These are phyloP conservation scores for Myotis myotis DNA, from an alignment of 2,797 vertebrate species.

Conservation along the genomic window DNA sequence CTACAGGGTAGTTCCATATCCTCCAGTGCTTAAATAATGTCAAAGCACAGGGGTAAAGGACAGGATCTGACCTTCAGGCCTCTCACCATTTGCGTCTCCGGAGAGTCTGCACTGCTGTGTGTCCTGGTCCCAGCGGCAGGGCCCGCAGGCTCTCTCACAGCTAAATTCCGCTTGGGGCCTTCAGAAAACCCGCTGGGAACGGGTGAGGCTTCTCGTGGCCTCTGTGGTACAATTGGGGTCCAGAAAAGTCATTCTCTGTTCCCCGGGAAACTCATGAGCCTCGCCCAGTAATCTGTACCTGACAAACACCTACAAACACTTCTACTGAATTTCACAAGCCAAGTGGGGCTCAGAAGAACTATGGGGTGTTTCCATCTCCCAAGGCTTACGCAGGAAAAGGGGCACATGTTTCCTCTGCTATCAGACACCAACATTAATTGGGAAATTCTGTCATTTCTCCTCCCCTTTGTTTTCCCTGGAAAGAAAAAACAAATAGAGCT, in stretches of 20 bases:
- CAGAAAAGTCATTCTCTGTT: neutral
- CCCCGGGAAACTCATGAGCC: neutral
- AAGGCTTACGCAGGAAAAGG: neutral
- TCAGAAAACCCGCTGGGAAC: neutral
- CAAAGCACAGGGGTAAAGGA: neutral
- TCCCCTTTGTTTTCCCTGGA: neutral
- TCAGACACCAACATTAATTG: neutral
- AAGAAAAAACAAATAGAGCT: neutral
- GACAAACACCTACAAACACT: neutral
- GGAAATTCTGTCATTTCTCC: neutral
- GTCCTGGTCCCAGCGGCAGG: neutral
- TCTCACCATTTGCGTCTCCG: neutral
- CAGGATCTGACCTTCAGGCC: neutral
- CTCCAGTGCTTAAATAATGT: neutral
- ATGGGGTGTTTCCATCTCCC: neutral
- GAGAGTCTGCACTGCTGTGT: neutral
- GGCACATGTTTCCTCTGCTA: neutral
- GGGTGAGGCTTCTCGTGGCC: neutral
- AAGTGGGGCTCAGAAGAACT: neutral
- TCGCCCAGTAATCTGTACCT: neutral
- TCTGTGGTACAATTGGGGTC: neutral
- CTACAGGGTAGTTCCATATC: neutral
- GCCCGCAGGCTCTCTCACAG: neutral
- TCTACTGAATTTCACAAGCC: neutral
- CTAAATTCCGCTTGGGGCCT: neutral